Percentiles rank a stretch among this genome's conserved stretches.
Evolutionary conservation across 1,140 invertebrate species (phyloP).

Genomic region (Pachyrhynchus sulphureomaculatus): DNA sequence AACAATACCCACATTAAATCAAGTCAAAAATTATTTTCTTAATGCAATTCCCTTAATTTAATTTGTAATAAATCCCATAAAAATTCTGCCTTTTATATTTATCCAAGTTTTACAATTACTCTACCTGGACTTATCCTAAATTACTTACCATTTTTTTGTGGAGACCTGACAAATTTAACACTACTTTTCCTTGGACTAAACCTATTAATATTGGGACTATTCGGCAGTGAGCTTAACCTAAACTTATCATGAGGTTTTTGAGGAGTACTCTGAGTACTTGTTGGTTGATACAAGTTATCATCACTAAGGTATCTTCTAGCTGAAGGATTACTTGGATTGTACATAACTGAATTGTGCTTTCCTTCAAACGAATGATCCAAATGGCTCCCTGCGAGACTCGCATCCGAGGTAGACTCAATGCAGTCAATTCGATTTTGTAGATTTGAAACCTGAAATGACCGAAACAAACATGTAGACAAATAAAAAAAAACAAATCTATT

Average conservation of each 20-base stretch:
- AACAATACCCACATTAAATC: too few species aligned
- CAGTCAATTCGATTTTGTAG: constrained; percentile 59
- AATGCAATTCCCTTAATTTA: too few species aligned
- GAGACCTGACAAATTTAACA: constrained; percentile 19
- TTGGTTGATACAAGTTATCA: constrained; percentile 41
- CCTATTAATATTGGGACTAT: constrained; percentile 35
- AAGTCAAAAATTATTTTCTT: too few species aligned
- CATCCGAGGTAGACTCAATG: constrained; percentile 50
- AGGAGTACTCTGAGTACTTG: constrained; percentile 47
- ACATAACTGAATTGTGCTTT: constrained; percentile 24
- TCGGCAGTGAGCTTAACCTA: constrained; percentile 42
- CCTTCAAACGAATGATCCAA: constrained; percentile 22
- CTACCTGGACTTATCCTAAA: neutral
- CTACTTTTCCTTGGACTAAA: constrained; percentile 8
- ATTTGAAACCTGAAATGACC: constrained; percentile 41
- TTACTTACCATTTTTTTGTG: constrained; percentile 21
- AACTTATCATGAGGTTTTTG: constrained; percentile 44
- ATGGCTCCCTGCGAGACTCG: constrained; percentile 32
- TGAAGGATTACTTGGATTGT: constrained; percentile 24
- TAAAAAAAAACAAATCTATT: too few species aligned
- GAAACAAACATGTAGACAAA: too few species aligned
- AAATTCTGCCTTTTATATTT: too few species aligned
- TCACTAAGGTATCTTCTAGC: constrained; percentile 39
- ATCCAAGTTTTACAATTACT: neutral
- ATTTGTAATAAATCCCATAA: too few species aligned